Base-by-base conservation (phyloP, 2,888 invertebrate genomes). In the Hypselothyrea guttata region DNA sequence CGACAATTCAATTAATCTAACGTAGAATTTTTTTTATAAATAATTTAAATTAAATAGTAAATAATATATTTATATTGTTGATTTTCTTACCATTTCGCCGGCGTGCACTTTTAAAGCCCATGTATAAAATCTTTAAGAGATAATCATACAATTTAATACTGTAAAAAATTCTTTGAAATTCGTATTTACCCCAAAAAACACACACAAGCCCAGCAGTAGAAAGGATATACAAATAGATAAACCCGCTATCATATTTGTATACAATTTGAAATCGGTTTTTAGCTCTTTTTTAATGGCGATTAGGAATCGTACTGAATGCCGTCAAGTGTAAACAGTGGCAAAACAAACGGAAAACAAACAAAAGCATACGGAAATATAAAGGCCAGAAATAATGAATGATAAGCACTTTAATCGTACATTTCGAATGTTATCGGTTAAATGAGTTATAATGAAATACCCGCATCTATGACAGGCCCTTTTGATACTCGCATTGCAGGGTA, bases 381-480 rank as follows among this genome's bases (percentile, higher is more conserved):
- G 38, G 27, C 12, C 7, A n/a, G 41, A 15, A 33, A 22, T 22
- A 22, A 22, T 5, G 22, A 22, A 52, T 27, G 74, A 77, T 75
- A 74, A 71, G 52, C 40, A 22, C 11, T 34, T 56, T 61, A 70
- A 66, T 70, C 71, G 49, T 44, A 53, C 38, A 61, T 51, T 60
- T 48, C 30, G 15, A 16, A 37, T 30, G 53, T 76, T 76, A 79
- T 81, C 75, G 74, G 71, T 55, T 61, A 68, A 79, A 63, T 72
- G 37, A 61, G 38, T 66, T 59, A 54, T 57, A 48, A 34, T 35
- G 41, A 41, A 70, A 53, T 55, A 22, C 41, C 65, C 37, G 40
- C 48, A 61, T 66, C 49, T 53, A 11, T 61, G 65, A 65, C 71
- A 69, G 65, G 52, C 55, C 49, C 22, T 22, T 22, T n/a, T n/a